Evolutionary conservation across 2,797 vertebrate species (phyloP).

Genomic region (Periophthalmus magnuspinnatus): DNA sequence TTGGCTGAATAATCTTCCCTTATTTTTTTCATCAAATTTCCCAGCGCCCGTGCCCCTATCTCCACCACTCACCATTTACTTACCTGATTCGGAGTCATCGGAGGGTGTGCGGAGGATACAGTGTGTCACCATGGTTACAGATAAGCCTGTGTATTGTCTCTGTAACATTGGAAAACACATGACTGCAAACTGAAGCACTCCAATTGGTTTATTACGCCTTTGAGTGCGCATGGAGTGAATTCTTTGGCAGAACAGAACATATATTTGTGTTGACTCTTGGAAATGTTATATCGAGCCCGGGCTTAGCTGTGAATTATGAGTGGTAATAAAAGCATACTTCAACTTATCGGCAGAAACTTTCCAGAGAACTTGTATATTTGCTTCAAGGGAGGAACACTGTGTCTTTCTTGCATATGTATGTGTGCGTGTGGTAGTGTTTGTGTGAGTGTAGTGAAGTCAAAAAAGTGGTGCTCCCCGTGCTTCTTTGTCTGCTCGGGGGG

Average conservation of each 20-base stretch:
- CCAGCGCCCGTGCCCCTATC: constrained; percentile 42
- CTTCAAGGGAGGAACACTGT: constrained; percentile 42
- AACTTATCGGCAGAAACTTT: constrained; percentile 32
- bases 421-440: constrained; percentile 12
- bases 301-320: constrained; percentile 5
- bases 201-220: constrained; percentile 25
- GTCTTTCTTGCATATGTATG: constrained; percentile 30
- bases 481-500: constrained; percentile 48
- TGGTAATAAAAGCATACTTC: constrained; percentile 17
- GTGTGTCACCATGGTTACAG: constrained; percentile 57
- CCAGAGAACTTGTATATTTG: constrained; percentile 26
- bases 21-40: constrained; percentile 42
- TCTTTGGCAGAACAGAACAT: constrained; percentile 10
- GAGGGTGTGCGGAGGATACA: constrained; percentile 39
- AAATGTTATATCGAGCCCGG: constrained; percentile 10
- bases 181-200: constrained; percentile 31
- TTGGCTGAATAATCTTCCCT: constrained; percentile 14
- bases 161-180: constrained; percentile 50
- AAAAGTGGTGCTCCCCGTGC: constrained; percentile 36
- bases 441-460: constrained; percentile 18
- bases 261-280: neutral
- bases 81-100: constrained; percentile 49
- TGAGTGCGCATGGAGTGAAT: constrained; percentile 28
- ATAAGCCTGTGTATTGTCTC: constrained; percentile 57
- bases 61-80: constrained; percentile 44